Percentiles rank a stretch among this genome's conserved stretches.
phyloP scores from a whole-genome alignment of 2,888 invertebrate genomes.

The Andrena praecox region DNA sequence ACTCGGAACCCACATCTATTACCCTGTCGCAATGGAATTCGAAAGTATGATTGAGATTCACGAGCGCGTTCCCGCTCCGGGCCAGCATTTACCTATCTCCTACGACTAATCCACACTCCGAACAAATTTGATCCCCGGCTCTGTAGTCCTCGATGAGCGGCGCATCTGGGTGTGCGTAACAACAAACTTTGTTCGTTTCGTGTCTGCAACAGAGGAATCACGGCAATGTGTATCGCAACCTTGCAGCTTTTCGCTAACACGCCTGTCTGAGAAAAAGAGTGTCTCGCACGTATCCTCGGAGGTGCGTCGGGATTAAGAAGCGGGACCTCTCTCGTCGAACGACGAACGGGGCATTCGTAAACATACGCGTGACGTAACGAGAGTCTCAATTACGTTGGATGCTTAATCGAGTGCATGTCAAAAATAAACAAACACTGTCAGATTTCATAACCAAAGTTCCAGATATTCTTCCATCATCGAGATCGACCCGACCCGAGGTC shows the following conservation, averaged over 20 bases:
- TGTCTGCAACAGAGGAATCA: constrained; percentile 86
- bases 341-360: not conserved
- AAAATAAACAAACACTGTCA: constrained; percentile 60
- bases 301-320: not conserved
- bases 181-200: constrained; percentile 93
- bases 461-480: constrained; percentile 17
- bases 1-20: constrained; percentile 99
- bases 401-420: constrained; percentile 9
- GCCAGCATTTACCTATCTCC: constrained; percentile 92
- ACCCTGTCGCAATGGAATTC: constrained; percentile 88
- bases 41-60: not conserved
- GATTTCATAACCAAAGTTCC: constrained; percentile 51
- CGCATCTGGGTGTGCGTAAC: constrained; percentile 98
- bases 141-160: constrained; percentile 98
- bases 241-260: not conserved
- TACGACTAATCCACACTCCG: constrained; percentile 99
- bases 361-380: not conserved
- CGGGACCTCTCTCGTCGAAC: not conserved
- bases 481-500: not conserved
- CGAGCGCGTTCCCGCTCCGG: not conserved
- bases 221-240: not conserved
- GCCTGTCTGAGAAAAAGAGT: not conserved
- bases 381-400: not conserved
- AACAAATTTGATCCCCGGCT: constrained; percentile 99
- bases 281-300: not conserved